A percentile compares a stretch with the other conserved stretches of the same genome.
These are phyloP conservation scores for Elgaria multicarinata DNA, from an alignment of 2,113 vertebrate genomes.

Conservation along the genomic window DNA sequence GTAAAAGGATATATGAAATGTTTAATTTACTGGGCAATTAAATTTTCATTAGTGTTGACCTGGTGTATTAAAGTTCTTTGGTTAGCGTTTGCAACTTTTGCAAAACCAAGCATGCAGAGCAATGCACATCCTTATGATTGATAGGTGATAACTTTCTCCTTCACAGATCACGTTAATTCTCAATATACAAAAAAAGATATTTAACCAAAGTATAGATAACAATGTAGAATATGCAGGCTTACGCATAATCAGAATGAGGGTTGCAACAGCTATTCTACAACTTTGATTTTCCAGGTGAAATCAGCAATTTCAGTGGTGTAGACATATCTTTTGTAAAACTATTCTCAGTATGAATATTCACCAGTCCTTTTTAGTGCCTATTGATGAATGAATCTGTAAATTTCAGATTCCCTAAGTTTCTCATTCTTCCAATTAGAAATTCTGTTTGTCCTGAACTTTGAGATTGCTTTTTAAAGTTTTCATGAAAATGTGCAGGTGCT, in stretches of 20 bases:
- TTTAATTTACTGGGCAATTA: conserved; percentile 21
- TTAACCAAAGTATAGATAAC: too few species aligned
- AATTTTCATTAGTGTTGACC: conserved; percentile 4
- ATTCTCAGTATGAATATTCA: neutral
- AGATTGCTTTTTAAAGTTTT: too few species aligned
- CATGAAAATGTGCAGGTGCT: too few species aligned
- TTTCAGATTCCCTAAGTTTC: too few species aligned
- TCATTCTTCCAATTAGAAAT: too few species aligned
- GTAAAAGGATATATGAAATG: neutral
- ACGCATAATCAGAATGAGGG: neutral
- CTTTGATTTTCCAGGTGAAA: neutral
- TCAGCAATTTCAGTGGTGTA: neutral
- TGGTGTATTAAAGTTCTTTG: neutral
- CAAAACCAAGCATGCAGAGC: neutral
- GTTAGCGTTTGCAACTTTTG: neutral
- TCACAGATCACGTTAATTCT: neutral
- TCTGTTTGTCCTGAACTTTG: too few species aligned
- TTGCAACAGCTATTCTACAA: neutral
- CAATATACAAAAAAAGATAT: too few species aligned
- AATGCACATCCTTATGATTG: neutral
- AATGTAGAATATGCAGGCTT: too few species aligned
- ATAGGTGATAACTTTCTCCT: neutral
- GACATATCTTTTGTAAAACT: neutral
- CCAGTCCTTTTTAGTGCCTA: too few species aligned
- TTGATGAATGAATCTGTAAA: too few species aligned